Evolutionary conservation across 2,113 vertebrate species (phyloP), one percentile per base, ranked within the genome.

Genomic region (Lophius piscatorius): DNA sequence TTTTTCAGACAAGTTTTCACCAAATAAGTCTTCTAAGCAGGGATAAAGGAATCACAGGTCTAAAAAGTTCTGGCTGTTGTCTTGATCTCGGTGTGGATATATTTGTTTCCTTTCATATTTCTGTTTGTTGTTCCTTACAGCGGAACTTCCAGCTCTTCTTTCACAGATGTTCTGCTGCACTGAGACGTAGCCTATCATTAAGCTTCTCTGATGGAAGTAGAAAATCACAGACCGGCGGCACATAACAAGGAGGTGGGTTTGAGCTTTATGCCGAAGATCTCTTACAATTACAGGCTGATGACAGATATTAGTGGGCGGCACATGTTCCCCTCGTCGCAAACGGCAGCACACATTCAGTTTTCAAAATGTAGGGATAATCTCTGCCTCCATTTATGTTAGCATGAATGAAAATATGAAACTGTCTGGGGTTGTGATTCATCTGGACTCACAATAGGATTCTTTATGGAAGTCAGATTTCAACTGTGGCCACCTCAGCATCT

Each of bases 231-330:
- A n/a, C n/a, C n/a, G n/a, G n/a, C n/a, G n/a, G n/a, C n/a, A n/a
- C n/a, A n/a, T n/a, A n/a, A n/a, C n/a, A n/a, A n/a, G n/a, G n/a
- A n/a, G n/a, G 22, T 64, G 50, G 71, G 45, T 69, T 63, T 36
- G 48, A 58, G 42, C 22, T 64, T 41, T 28, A n/a, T 9, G 42
- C 22, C 40, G 28, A 51, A 48, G 26, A 39, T 45, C 21, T 57
- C 38, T 42, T 54, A 54, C 8, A 45, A 35, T 6, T 49, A 16
- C 10, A n/a, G 28, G 38, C 29, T 49, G 73, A 59, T 66, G 66
- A 66, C 74, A 78, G 74, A 68, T 70, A 74, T 78, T 63, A 42
- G 59, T 72, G 74, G 77, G 59, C 61, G 72, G 56, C 36, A 54
- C 58, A 47, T 14, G 16, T 47, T 35, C 41, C 46, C 69, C 60